Conservation (phyloP, 2,797 vertebrate genomes). For the Cynodonichthys magdalenae region DNA sequence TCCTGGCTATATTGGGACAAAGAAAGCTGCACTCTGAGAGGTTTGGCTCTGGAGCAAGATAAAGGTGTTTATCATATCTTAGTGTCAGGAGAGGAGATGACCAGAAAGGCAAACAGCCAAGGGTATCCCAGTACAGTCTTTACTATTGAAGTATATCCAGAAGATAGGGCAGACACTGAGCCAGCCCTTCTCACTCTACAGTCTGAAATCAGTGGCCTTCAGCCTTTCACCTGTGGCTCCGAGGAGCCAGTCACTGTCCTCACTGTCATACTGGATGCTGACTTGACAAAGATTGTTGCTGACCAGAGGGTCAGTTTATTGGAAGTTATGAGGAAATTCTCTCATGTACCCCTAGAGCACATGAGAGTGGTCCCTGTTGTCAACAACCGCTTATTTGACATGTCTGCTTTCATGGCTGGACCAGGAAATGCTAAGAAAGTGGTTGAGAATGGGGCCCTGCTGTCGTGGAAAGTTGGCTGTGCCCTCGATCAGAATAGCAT, state of each 20-base stretch:
- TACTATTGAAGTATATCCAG: constrained; percentile 91
- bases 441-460: constrained; percentile 92
- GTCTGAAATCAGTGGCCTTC: constrained; percentile 73
- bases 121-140: constrained; percentile 85
- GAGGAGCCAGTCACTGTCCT: constrained; percentile 92
- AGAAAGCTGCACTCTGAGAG: constrained; percentile 82
- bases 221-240: constrained; percentile 83
- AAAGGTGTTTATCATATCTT: constrained; percentile 93
- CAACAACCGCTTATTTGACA: constrained; percentile 95
- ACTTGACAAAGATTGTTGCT: constrained; percentile 94
- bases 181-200: constrained; percentile 81
- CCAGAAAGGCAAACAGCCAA: constrained; percentile 80
- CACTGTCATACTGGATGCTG: constrained; percentile 94
- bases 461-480: constrained; percentile 95
- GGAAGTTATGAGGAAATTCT: constrained; percentile 88
- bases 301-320: constrained; percentile 88
- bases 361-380: constrained; percentile 95
- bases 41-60: constrained; percentile 90
- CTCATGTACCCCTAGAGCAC: constrained; percentile 86
- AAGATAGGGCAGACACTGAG: constrained; percentile 89
- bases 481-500: constrained; percentile 90
- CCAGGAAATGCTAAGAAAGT: constrained; percentile 97
- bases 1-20: constrained; percentile 91
- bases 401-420: constrained; percentile 97
- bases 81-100: constrained; percentile 77